Base-by-base conservation (phyloP, 37 sponge, comb jelly and placozoan species). In the Geodia barretti region DNA sequence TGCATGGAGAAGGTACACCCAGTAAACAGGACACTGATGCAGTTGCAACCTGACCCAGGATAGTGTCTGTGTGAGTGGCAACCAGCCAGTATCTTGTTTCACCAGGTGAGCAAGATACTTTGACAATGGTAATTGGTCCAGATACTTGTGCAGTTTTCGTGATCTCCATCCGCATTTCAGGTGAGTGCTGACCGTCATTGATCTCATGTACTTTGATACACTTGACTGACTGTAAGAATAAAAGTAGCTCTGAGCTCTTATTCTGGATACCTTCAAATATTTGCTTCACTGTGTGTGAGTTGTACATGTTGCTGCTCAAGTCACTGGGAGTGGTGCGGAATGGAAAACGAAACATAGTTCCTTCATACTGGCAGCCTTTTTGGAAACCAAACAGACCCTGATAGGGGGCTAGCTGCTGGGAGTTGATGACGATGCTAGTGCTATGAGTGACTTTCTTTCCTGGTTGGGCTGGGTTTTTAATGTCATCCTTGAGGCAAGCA, bases 301-400 rank as follows among this genome's bases (percentile, higher is more conserved):
- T 84, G 59, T 70, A 82, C 8, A 87, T 39, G 21, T 79, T 78
- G 35, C 63, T 43, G 34, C 72, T 82, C 41, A 76, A 34, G 8
- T 87, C 78, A 77, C 85, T 84, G 14, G 72, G n/a, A 34, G 28
- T 25, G 14, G 54, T 79, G 4, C 92, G 79, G 43, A 92, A 84
- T 26, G 92, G 92, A 67, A 92, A 88, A 1, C 92, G 72, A 61
- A 92, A 92, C 59, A 92, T 39, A n/a, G 92, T 92, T 19, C 92
- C 92, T 62, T 35, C 30, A 41, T 83, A 83, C 1, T 26, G 1
- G 0, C 24, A 2, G 9, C 17, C 17, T 3, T 24, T 41, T 32
- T 73, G 23, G 72, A 88, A 92, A 25, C 39, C 68, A 84, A 74
- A 87, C 29, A 92, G 31, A 19, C 73, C 85, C 32, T 29, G 30